These are phyloP conservation scores for Hemibagrus wyckioides DNA, from an alignment of 2,113 vertebrate genomes.

Conservation along the genomic window DNA sequence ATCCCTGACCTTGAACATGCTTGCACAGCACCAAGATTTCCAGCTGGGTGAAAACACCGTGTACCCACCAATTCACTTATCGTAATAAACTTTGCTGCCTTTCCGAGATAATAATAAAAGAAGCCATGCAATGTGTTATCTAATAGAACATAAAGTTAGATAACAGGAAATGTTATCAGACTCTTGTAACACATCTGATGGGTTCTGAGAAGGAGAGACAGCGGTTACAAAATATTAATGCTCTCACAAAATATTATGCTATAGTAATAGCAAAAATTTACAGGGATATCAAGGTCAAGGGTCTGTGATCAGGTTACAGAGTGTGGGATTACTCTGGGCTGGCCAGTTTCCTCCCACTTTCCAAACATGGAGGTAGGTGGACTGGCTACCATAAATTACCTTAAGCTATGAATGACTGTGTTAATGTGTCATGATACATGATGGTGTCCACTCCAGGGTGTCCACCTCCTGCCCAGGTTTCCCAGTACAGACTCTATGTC, in stretches of 20 bases:
- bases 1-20: slow-evolving; percentile 38
- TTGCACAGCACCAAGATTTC: slow-evolving; percentile 33
- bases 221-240: background rate
- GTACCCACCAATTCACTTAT: slow-evolving; percentile 39
- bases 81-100: slow-evolving; percentile 39
- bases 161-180: background rate
- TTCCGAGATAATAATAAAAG: slow-evolving; percentile 17
- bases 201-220: background rate
- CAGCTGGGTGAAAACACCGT: slow-evolving; percentile 41
- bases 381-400: background rate
- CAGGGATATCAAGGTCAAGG: background rate
- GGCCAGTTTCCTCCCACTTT: background rate
- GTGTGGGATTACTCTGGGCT: background rate
- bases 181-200: background rate
- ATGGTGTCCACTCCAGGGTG: background rate
- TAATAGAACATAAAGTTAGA: background rate
- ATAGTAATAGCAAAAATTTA: background rate
- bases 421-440: background rate
- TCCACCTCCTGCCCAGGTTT: background rate
- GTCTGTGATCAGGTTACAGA: background rate
- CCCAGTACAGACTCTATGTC: background rate
- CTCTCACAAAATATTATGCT: background rate
- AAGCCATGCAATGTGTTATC: background rate
- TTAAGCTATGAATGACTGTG: background rate
- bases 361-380: background rate